These are phyloP conservation scores for Orthosia gothica DNA, from an alignment of 2,888 invertebrate genomes.

Conservation along the genomic window DNA sequence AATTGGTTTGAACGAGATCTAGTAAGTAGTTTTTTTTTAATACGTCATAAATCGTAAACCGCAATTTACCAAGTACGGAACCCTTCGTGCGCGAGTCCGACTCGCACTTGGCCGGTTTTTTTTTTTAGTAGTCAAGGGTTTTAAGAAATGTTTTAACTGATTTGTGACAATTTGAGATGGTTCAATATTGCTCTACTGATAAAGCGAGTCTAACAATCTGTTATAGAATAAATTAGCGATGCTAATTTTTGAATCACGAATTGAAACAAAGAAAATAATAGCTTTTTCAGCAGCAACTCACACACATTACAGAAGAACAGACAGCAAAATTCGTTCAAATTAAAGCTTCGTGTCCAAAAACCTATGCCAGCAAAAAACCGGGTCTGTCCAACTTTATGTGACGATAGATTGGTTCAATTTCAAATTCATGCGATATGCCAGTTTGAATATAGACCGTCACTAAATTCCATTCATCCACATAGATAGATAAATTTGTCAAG, in stretches of 20 bases:
- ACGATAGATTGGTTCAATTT: constrained; percentile 31
- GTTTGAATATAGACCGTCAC: constrained; percentile 4
- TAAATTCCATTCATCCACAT: constrained; percentile 27
- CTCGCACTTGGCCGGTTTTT: too few relatives aligned
- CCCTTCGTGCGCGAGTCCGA: too few relatives aligned
- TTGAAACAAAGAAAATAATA: background rate
- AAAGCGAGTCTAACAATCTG: too few relatives aligned
- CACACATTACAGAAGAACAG: background rate
- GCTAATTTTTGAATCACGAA: background rate
- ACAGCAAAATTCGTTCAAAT: background rate
- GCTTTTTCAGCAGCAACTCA: background rate
- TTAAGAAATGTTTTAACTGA: too few relatives aligned
- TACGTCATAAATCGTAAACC: too few relatives aligned
- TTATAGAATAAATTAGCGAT: background rate
- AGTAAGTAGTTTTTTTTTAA: too few relatives aligned
- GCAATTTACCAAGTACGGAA: too few relatives aligned
- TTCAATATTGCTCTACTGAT: too few relatives aligned
- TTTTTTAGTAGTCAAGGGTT: too few relatives aligned
- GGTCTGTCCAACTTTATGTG: constrained; percentile 2
- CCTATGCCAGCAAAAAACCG: constrained; percentile 3
- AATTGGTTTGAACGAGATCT: too few relatives aligned
- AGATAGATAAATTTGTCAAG: constrained; percentile 52
- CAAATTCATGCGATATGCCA: constrained; percentile 35
- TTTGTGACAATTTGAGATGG: too few relatives aligned
- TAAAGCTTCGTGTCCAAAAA: background rate